Percentiles rank a stretch among this genome's conserved stretches.
phyloP scores from a whole-genome alignment of 2,797 vertebrate genomes.

The Diplodus sargus region DNA sequence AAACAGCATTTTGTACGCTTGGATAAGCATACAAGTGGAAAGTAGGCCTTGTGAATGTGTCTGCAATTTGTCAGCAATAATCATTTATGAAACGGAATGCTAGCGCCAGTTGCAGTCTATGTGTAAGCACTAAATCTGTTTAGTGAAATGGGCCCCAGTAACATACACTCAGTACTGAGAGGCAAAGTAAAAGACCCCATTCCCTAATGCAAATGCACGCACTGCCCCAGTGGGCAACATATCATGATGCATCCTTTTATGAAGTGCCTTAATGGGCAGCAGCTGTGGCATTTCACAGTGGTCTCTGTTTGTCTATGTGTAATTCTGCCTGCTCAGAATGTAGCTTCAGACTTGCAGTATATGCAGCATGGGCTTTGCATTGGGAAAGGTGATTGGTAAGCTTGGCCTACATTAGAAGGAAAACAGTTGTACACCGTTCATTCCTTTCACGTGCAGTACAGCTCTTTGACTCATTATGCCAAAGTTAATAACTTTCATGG shows the following conservation, averaged over 20 bases:
- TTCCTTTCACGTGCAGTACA: too few relatives aligned
- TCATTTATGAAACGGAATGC: background rate
- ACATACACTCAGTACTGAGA: background rate
- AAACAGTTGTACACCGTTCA: too few relatives aligned
- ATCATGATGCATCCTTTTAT: slow-evolving; percentile 21
- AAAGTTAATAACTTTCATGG: too few relatives aligned
- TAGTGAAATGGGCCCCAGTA: background rate
- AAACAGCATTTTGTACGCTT: background rate
- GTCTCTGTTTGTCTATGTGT: slow-evolving; percentile 10
- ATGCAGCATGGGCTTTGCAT: background rate
- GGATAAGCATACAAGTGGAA: background rate
- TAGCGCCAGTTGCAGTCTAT: background rate
- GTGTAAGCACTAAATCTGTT: background rate
- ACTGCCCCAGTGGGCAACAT: slow-evolving; percentile 22
- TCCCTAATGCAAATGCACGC: slow-evolving; percentile 17
- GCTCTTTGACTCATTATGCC: too few relatives aligned
- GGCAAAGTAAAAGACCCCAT: slow-evolving; percentile 3
- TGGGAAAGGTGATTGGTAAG: background rate
- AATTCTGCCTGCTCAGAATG: slow-evolving; percentile 9
- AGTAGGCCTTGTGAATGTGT: background rate
- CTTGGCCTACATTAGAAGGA: too few relatives aligned
- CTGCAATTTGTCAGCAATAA: background rate
- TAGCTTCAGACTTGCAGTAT: slow-evolving; percentile 7
- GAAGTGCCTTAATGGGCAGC: slow-evolving; percentile 35
- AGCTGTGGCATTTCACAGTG: slow-evolving; percentile 51